Conservation (phyloP, 2,888 invertebrate genomes). For the Thera britannica region DNA sequence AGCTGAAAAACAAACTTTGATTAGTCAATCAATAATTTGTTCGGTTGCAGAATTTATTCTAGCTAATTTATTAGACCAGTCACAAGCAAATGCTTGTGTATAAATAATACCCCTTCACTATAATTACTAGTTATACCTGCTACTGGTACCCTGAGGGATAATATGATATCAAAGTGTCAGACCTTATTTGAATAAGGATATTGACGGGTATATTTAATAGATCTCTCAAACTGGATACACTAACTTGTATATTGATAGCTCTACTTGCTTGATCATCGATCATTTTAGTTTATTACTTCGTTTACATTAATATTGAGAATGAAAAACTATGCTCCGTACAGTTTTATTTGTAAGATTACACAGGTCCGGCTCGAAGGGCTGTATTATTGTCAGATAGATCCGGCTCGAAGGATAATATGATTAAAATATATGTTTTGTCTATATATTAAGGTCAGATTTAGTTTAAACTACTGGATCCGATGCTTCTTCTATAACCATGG, state of each 20-base stretch:
- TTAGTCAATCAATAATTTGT: no score
- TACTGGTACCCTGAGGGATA: slow-evolving; percentile 38
- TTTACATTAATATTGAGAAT: not conserved
- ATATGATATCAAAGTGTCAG: slow-evolving; percentile 41
- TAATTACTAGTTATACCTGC: slow-evolving; percentile 42
- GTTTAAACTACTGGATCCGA: no score
- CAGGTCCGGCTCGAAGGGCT: not conserved
- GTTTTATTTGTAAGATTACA: not conserved
- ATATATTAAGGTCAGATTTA: no score
- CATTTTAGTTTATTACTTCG: slow-evolving; percentile 24
- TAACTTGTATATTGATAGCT: slow-evolving; percentile 27
- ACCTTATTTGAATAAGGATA: slow-evolving; percentile 41
- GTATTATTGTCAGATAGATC: not conserved
- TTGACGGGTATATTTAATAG: slow-evolving; percentile 44
- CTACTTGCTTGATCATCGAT: slow-evolving; percentile 28
- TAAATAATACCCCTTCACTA: slow-evolving; percentile 36
- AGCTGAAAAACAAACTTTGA: no score
- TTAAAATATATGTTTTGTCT: no score
- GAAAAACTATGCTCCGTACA: not conserved
- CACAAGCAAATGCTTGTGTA: slow-evolving; percentile 15
- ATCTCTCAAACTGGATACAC: slow-evolving; percentile 31
- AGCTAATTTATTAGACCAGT: not conserved
- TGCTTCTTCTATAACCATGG: no score
- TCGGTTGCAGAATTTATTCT: no score
- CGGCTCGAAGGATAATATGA: not conserved